These are phyloP conservation scores for Sebastes trivittatus DNA, from an alignment of 2,797 vertebrate genomes.

Conservation along the genomic window DNA sequence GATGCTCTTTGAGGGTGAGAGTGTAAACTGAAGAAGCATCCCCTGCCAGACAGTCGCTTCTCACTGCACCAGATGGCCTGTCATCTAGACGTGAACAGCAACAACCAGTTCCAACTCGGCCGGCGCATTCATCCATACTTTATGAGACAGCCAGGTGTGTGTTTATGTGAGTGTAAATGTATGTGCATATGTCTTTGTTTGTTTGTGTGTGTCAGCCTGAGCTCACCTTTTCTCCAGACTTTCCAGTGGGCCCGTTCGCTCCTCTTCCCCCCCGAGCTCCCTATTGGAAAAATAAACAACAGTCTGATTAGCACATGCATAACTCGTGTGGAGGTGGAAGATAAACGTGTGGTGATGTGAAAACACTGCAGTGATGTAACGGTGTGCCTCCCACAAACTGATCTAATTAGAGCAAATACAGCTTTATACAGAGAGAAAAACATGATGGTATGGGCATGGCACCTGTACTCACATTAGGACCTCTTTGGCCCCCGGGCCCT, in stretches of 20 bases:
- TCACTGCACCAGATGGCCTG: constrained; percentile 60
- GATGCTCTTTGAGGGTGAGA: constrained; percentile 54
- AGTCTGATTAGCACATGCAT: constrained; percentile 56
- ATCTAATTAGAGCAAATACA: constrained; percentile 27
- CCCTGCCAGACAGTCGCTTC: constrained; percentile 45
- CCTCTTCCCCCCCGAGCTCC: constrained; percentile 89
- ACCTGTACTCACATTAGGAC: constrained; percentile 85
- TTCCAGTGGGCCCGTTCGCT: constrained; percentile 88
- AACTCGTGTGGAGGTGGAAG: constrained; percentile 35
- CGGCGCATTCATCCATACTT: constrained; percentile 54
- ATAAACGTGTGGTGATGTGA: constrained; percentile 32
- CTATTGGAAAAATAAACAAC: constrained; percentile 75
- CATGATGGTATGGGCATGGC: not conserved
- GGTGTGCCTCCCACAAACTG: constrained; percentile 23
- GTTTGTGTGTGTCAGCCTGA: not conserved
- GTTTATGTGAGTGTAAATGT: constrained; percentile 38
- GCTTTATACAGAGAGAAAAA: not conserved
- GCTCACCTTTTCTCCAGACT: constrained; percentile 89
- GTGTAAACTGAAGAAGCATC: constrained; percentile 42
- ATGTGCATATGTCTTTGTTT: constrained; percentile 40
- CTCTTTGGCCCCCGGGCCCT: constrained; percentile 87
- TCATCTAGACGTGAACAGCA: constrained; percentile 53
- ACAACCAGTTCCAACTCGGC: constrained; percentile 45
- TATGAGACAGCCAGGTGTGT: constrained; percentile 63
- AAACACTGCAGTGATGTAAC: constrained; percentile 36